phyloP scores from a whole-genome alignment of 2,113 vertebrate species.

The Campylomormyrus tamandua region DNA sequence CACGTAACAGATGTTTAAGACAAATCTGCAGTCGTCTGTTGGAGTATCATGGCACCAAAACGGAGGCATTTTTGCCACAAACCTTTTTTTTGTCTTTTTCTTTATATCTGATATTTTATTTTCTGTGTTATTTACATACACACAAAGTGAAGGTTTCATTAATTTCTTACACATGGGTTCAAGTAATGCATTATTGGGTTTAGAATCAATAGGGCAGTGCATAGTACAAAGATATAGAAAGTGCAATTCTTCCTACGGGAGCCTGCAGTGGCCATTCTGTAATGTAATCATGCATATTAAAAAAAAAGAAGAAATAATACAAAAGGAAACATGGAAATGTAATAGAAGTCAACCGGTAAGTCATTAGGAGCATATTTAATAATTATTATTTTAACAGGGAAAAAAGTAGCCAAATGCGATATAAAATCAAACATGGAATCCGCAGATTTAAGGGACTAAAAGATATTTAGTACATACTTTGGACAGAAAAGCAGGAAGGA shows the following conservation, averaged over 20 bases:
- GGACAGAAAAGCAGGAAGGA: slow-evolving; percentile 53
- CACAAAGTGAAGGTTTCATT: slow-evolving; percentile 79
- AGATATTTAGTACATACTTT: slow-evolving; percentile 68
- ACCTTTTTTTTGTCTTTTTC: slow-evolving; percentile 51
- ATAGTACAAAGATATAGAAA: slow-evolving; percentile 99
- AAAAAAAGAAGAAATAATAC: slow-evolving; percentile 47
- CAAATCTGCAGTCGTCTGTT: slow-evolving; percentile 74
- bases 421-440: slow-evolving; percentile 67
- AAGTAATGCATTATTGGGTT: slow-evolving; percentile 95
- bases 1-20: slow-evolving; percentile 83
- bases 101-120: slow-evolving; percentile 53
- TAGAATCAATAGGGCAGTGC: slow-evolving; percentile 99
- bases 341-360: background rate
- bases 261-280: slow-evolving; percentile 66
- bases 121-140: slow-evolving; percentile 90
- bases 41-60: slow-evolving; percentile 82
- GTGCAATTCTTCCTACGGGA: slow-evolving; percentile 95
- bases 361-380: background rate
- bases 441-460: slow-evolving; percentile 72
- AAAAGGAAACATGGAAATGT: slow-evolving; percentile 61
- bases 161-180: slow-evolving; percentile 88
- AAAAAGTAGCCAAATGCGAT: slow-evolving; percentile 54
- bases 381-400: background rate
- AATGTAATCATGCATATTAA: slow-evolving; percentile 75
- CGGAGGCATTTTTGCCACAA: slow-evolving; percentile 62